phyloP scores from a whole-genome alignment of 2,113 vertebrate species.

The Nymphicus hollandicus region DNA sequence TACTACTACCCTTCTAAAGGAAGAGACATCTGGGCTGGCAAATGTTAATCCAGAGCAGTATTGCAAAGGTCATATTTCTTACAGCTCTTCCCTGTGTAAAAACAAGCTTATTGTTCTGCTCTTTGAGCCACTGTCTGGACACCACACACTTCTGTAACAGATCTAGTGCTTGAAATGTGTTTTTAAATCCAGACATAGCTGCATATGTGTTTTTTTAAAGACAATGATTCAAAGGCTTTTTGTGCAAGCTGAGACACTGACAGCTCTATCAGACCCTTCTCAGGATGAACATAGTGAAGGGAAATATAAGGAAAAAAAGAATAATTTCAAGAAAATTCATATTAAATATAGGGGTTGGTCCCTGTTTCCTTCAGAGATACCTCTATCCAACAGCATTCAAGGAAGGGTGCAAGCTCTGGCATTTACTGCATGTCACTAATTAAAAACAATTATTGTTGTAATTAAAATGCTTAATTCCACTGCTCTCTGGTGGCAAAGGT shows the following conservation, averaged over 20 bases:
- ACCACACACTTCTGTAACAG: background rate
- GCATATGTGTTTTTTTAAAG: background rate
- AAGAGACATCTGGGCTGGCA: background rate
- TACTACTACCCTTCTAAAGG: background rate
- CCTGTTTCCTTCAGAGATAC: background rate
- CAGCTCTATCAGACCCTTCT: background rate
- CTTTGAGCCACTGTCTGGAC: background rate
- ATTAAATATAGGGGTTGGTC: background rate
- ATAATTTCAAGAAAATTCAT: background rate
- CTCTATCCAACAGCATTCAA: background rate
- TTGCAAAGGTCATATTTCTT: background rate
- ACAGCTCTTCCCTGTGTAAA: background rate
- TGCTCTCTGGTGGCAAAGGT: slow-evolving; percentile 9
- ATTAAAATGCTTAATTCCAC: slow-evolving; percentile 22
- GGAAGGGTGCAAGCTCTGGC: background rate
- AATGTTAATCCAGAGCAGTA: background rate
- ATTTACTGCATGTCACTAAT: background rate
- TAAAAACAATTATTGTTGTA: background rate
- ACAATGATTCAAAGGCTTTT: background rate
- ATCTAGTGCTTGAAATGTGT: background rate
- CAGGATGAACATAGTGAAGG: background rate
- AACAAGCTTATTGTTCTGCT: background rate
- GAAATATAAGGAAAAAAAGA: background rate
- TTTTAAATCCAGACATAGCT: background rate
- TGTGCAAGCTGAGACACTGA: background rate